A percentile compares a stretch with the other conserved stretches of the same genome.
phyloP scores from a whole-genome alignment of 2,797 vertebrate genomes.

The Pantherophis alleghaniensis region DNA sequence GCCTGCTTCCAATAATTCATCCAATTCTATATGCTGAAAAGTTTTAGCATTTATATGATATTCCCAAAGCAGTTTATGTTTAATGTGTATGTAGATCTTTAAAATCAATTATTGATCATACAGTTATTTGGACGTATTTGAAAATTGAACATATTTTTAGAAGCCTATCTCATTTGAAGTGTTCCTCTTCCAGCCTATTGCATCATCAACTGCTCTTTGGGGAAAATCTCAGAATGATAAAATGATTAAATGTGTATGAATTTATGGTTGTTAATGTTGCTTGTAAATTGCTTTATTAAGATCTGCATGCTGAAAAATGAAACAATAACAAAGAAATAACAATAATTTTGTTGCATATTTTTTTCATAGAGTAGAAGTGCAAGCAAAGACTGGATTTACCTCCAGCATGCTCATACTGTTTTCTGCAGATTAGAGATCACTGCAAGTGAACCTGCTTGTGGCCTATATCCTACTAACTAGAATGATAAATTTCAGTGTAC shows the following conservation, averaged over 20 bases:
- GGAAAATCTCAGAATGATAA: neutral
- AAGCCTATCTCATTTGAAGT: neutral
- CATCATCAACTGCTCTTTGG: neutral
- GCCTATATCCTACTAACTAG: neutral
- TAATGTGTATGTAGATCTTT: neutral
- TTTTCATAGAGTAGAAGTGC: neutral
- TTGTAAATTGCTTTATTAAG: neutral
- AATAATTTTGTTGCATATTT: neutral
- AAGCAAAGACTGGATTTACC: neutral
- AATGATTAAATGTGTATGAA: neutral
- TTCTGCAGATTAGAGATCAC: neutral
- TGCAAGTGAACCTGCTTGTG: neutral
- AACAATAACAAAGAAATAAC: neutral
- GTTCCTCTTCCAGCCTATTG: neutral
- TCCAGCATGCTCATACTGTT: neutral
- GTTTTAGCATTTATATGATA: neutral
- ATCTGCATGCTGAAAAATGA: neutral
- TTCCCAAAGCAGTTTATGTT: neutral
- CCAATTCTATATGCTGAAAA: neutral
- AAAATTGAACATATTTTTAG: neutral
- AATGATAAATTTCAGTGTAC: neutral
- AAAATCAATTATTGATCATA: neutral
- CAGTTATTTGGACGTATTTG: neutral
- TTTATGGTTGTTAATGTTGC: neutral
- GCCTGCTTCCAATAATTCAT: neutral